Evolutionary conservation across 2,888 invertebrate species (phyloP).

Genomic region (Phortica magna): DNA sequence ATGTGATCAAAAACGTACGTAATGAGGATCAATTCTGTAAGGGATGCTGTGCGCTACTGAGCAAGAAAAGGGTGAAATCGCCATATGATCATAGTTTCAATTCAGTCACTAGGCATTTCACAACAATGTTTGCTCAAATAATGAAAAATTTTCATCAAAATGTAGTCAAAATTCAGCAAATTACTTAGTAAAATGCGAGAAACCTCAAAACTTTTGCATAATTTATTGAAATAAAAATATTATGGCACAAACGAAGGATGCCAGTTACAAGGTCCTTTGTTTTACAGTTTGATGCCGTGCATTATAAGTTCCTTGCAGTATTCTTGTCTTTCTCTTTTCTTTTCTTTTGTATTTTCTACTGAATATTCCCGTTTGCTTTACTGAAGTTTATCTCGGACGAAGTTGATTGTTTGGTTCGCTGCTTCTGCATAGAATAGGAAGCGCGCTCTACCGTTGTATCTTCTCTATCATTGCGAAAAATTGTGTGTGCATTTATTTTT

Average conservation of each 20-base stretch:
- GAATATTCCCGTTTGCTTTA: conserved; percentile 18
- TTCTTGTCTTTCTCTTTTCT: conserved; percentile 65
- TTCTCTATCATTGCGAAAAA: conserved; percentile 47
- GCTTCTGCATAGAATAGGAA: conserved; percentile 25
- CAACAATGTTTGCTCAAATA: conserved; percentile 56
- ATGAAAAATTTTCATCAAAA: conserved; percentile 72
- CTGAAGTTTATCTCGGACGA: conserved; percentile 5
- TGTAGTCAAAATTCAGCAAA: conserved; percentile 56
- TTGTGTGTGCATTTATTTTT: conserved; percentile 73
- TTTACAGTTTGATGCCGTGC: neutral
- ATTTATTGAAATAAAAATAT: conserved; percentile 65
- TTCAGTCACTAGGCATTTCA: conserved; percentile 33
- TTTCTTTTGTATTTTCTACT: neutral
- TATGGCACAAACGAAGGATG: conserved; percentile 53
- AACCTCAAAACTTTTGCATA: conserved; percentile 71
- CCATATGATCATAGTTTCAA: conserved; percentile 28
- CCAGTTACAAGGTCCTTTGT: conserved; percentile 22
- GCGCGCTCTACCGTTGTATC: conserved; percentile 54
- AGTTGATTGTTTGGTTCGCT: conserved; percentile 12
- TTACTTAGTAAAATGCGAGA: conserved; percentile 53
- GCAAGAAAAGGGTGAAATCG: conserved; percentile 48
- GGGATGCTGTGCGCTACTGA: conserved; percentile 9
- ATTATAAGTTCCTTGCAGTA: neutral
- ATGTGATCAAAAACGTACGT: conserved; percentile 3
- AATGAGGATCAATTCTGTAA: neutral